These are phyloP conservation scores for human (Homo sapiens) DNA, from an alignment of 2,113 vertebrate species.

Conservation along the genomic window GRCh38 chr13:28353001-28353500, in stretches of 20 bases:
- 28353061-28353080: background rate
- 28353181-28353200: background rate
- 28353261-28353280: background rate
- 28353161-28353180: background rate
- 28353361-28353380: too few species aligned
- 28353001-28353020: background rate
- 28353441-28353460: too few species aligned
- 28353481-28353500: too few species aligned
- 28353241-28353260: background rate
- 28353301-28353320: too few species aligned
- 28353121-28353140: background rate
- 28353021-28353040: background rate
- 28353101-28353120: too few species aligned
- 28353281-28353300: too few species aligned
- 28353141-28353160: background rate
- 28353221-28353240: background rate
- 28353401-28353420: too few species aligned
- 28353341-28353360: too few species aligned
- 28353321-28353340: too few species aligned
- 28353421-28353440: too few species aligned
- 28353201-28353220: background rate
- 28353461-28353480: too few species aligned
- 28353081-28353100: background rate
- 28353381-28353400: too few species aligned
- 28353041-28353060: background rate